Base-by-base conservation (phyloP, 1,140 invertebrate species). In the Hycleus cichorii region DNA sequence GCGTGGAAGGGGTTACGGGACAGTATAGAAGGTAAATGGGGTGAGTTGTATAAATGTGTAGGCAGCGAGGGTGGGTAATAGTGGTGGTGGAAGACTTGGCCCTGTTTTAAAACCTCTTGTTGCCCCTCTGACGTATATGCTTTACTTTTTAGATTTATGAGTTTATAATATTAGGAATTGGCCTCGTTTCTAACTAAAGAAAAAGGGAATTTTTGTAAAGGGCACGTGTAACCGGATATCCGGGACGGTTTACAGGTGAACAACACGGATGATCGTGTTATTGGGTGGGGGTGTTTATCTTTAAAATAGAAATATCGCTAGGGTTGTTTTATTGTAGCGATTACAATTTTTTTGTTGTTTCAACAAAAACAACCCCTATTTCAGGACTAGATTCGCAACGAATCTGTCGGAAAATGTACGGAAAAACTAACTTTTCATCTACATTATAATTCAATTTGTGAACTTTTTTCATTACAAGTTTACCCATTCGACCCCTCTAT, bases 131-230 rank as follows among this genome's bases (percentile, higher is more conserved):
- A 32, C 3, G 32, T 32, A 32, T 32, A 32, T 69, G 67, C 65
- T 63, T 63, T 65, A 65, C 65, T 67, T 68, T 67, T 67, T 65
- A 65, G 63, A 67, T 67, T 67, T 67, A 67, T 67, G 67, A 60
- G 63, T 67, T 67, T 65, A 69, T 65, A 67, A 69, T 69, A 65
- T 69, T 66, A 62, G 3, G 63, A 63, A 47, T 47, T 60, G 61
- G 61, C 58, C 61, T 49, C 49, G 59, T 62, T 58, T 58, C 50
- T 45, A 63, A 4, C 4, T 32, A 32, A 32, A 32, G 32, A 32
- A 32, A 32, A 32, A 32, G 32, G 32, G 32, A 32, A 32, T 32
- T 32, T 32, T 32, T 32, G 3, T 32, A 32, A 4, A 32, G 32
- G 32, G 32, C 32, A 32, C 32, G 32, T 32, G 32, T 3, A 32